Evolutionary conservation across 1,140 invertebrate species (phyloP).

Genomic region (Camponotus pennsylvanicus): DNA sequence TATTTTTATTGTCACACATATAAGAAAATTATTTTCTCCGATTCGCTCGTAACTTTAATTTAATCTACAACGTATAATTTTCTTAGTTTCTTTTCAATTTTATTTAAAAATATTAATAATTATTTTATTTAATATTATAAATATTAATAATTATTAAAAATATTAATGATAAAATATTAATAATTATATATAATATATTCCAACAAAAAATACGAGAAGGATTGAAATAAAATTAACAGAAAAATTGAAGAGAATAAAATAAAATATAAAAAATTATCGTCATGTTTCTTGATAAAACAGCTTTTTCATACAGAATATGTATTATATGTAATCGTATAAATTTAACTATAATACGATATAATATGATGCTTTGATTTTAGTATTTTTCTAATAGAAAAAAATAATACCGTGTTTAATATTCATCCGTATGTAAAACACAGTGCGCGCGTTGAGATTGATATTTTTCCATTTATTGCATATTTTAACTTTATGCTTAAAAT

Average conservation of each 20-base stretch:
- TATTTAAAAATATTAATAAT: background rate
- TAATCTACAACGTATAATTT: background rate
- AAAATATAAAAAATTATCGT: background rate
- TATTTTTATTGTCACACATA: conserved; percentile 1
- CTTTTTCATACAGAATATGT: background rate
- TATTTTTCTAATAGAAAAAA: background rate
- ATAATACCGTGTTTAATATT: background rate
- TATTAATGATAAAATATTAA: background rate
- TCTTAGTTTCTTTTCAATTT: background rate
- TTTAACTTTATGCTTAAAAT: conserved; percentile 7
- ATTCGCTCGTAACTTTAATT: background rate
- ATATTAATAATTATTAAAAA: too few species aligned
- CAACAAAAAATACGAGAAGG: background rate
- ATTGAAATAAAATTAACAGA: too few species aligned
- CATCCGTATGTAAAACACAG: background rate
- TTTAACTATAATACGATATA: background rate
- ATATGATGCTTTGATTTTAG: background rate
- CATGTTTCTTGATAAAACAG: background rate
- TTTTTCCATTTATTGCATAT: background rate
- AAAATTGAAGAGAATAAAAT: background rate
- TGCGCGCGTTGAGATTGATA: background rate
- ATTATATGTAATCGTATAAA: background rate
- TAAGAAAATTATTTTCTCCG: background rate
- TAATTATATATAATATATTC: background rate
- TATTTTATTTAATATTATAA: too few species aligned